phyloP scores from a whole-genome alignment of 2,888 invertebrate genomes.

The Acanthosepion pharaonis region DNA sequence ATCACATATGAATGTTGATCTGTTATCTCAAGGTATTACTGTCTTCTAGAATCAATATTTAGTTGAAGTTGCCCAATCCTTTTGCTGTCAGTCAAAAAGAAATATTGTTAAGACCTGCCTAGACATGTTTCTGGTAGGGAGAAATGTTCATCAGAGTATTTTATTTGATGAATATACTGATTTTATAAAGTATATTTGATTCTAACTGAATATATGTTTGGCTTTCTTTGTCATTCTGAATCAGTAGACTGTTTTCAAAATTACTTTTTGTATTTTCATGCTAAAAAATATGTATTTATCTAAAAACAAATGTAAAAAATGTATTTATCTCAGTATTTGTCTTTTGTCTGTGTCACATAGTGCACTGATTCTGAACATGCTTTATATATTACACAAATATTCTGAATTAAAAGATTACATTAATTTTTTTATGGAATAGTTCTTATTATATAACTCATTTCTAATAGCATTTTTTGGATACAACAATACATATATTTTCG shows the following conservation, averaged over 20 bases:
- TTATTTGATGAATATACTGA: neutral
- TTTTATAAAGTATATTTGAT: neutral
- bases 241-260: no score
- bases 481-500: no score
- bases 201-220: neutral
- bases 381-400: no score
- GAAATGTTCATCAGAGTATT: neutral
- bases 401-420: no score
- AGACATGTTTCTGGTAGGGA: neutral
- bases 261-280: neutral
- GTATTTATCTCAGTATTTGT: no score
- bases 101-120: constrained; percentile 20
- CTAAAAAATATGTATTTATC: neutral
- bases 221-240: neutral
- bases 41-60: constrained; percentile 33
- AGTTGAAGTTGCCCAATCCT: neutral
- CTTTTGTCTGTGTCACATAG: no score
- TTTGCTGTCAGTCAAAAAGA: constrained; percentile 5
- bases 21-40: neutral
- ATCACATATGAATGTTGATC: neutral
- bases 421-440: no score
- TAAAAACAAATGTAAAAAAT: neutral
- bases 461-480: no score
- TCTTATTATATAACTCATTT: no score
- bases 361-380: no score